A percentile compares a stretch with the other conserved stretches of the same genome.
These are phyloP conservation scores for Phoxinus phoxinus DNA, from an alignment of 2,113 vertebrate species.

Conservation along the genomic window DNA sequence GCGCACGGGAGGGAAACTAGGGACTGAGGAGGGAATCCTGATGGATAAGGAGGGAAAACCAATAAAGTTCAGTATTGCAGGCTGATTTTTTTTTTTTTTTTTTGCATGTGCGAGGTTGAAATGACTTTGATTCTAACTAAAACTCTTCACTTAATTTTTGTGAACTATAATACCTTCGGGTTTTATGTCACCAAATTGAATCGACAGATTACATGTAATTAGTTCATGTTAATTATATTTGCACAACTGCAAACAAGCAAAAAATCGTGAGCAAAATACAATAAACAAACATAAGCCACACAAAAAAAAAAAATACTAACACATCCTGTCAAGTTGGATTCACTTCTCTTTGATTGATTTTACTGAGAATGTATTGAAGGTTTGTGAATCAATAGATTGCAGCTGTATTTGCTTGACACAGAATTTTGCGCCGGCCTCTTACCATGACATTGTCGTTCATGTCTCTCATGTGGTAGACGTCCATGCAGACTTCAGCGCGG, in stretches of 20 bases:
- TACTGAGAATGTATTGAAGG: not conserved
- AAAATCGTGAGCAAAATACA: not conserved
- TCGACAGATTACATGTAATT: not conserved
- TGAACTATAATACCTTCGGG: no score
- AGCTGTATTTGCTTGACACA: not conserved
- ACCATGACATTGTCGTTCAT: conserved; percentile 90
- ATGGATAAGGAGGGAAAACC: conserved; percentile 68
- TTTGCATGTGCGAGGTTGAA: not conserved
- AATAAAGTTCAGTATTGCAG: not conserved
- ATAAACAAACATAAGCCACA: not conserved
- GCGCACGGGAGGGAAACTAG: conserved; percentile 71
- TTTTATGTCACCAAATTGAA: no score
- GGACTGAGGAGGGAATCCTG: conserved; percentile 72
- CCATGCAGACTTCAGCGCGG: conserved; percentile 83
- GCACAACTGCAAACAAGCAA: not conserved
- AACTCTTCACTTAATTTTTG: no score
- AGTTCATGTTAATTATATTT: not conserved
- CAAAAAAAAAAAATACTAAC: no score
- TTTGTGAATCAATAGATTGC: not conserved
- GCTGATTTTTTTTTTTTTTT: not conserved
- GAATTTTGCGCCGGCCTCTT: conserved; percentile 59
- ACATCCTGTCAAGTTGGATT: no score
- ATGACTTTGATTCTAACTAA: not conserved
- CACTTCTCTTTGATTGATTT: not conserved
- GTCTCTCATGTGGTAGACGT: conserved; percentile 87